Evolutionary conservation across 1,140 invertebrate genomes (phyloP).

Genomic region (Rhyacophila brunnea): DNA sequence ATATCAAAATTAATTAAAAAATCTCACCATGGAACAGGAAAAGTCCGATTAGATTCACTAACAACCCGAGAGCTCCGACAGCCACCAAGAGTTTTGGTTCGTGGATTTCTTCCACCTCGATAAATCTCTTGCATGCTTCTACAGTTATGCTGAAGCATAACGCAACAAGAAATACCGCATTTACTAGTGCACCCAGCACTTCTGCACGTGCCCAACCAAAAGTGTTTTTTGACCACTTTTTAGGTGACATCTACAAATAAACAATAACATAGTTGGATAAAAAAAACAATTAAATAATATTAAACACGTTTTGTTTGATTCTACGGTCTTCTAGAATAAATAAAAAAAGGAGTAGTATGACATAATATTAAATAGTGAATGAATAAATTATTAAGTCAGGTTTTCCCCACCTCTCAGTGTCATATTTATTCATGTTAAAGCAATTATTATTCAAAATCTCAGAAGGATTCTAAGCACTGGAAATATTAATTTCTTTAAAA

Average conservation of each 20-base stretch:
- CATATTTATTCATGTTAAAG: too few relatives aligned
- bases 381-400: too few relatives aligned
- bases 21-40: constrained; percentile 80
- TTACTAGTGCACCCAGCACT: constrained; percentile 89
- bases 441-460: too few relatives aligned
- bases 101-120: constrained; percentile 81
- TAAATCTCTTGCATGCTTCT: constrained; percentile 86
- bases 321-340: too few relatives aligned
- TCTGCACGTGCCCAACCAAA: constrained; percentile 93
- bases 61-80: constrained; percentile 75
- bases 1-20: too few relatives aligned
- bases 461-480: too few relatives aligned
- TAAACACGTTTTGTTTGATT: too few relatives aligned
- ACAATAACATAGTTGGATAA: background rate
- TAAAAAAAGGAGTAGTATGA: too few relatives aligned
- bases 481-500: too few relatives aligned
- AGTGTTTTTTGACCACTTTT: constrained; percentile 93
- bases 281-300: background rate
- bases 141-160: constrained; percentile 91
- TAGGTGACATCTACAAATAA: constrained; percentile 81
- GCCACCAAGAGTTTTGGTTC: constrained; percentile 72
- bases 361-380: too few relatives aligned
- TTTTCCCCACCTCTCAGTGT: too few relatives aligned
- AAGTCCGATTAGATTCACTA: constrained; percentile 82
- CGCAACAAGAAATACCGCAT: constrained; percentile 90